Evolutionary conservation across 2,113 vertebrate species (phyloP).

Genomic region (Tragelaphus imberbis): DNA sequence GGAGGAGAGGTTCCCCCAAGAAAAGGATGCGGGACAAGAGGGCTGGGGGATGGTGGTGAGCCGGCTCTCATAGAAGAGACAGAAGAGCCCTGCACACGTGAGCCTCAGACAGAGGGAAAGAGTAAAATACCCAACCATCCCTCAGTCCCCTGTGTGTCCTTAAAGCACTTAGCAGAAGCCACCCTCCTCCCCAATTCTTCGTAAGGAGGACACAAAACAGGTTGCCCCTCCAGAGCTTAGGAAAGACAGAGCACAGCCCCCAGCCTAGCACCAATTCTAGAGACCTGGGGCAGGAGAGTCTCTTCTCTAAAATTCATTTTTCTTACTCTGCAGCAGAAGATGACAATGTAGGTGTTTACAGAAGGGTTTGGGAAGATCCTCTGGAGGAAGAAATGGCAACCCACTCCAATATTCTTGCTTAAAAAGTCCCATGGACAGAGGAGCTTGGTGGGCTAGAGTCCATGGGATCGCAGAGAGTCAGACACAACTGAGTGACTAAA

Average conservation of each 20-base stretch:
- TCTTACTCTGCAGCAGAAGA: background rate
- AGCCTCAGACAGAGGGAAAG: background rate
- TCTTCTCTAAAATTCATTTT: background rate
- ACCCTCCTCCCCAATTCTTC: rapidly evolving
- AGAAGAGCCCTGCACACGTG: rapidly evolving
- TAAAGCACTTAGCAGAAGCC: background rate
- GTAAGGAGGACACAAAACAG: background rate
- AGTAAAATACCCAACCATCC: rapidly evolving
- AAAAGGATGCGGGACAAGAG: background rate
- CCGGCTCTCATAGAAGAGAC: rapidly evolving
- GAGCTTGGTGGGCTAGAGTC: background rate
- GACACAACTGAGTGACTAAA: background rate
- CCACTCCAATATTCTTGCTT: background rate
- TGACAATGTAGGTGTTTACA: background rate
- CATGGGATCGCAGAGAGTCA: background rate
- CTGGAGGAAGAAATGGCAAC: background rate
- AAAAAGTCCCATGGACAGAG: background rate
- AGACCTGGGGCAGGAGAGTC: background rate
- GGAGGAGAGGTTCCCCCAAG: background rate
- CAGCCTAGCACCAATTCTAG: background rate
- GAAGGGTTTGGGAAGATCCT: background rate
- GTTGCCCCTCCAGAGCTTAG: background rate
- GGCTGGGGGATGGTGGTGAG: rapidly evolving
- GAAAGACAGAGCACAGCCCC: background rate
- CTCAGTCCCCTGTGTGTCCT: background rate